Evolutionary conservation across 2,888 invertebrate species (phyloP), one percentile per base, ranked within the genome.

Genomic region (Melanotus villosus): DNA sequence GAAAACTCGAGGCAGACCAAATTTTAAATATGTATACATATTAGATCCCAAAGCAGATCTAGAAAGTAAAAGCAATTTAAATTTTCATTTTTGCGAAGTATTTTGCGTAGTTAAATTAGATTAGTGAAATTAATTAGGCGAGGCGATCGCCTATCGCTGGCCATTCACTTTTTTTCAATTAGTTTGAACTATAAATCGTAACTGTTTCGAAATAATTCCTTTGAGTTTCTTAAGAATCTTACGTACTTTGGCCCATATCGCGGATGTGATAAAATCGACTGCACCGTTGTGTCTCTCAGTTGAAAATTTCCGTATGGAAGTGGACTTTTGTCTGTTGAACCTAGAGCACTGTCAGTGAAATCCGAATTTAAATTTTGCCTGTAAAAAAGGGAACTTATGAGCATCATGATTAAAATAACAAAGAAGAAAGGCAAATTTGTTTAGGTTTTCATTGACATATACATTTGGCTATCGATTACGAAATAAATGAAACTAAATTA

Each of bases 221-320:
- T 26, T 0, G 3, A 26, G 16, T 50, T 30, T 50, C 50, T 50
- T 10, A 30, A 26, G 26, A 12, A n/a, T 21, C 26, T 50, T 50
- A 50, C 50, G 26, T 88, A 93, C 91, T 94, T 93, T 66, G 95
- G 93, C 80, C 96, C 95, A 87, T 95, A 96, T 84, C 96, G 88
- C 50, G 96, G 96, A 86, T 96, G 96, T 47, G 92, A 90, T 58
- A 95, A 84, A 75, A 97, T 97, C 62, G 95, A 95, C 85, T 97
- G 96, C 59, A 97, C 96, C 57, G 96, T 96, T 67, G 96, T 95
- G 81, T 97, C 96, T 69, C 96, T 88, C 36, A 97, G 89, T 83
- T 96, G 96, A 86, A 97, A 97, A 84, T 97, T 97, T 65, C 97
- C 97, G 85, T 96, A 96, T 64, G 96, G 96, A 79, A 96, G 88